These are phyloP conservation scores for Chloroceryle inda DNA, from an alignment of 2,797 vertebrate species.

Conservation along the genomic window DNA sequence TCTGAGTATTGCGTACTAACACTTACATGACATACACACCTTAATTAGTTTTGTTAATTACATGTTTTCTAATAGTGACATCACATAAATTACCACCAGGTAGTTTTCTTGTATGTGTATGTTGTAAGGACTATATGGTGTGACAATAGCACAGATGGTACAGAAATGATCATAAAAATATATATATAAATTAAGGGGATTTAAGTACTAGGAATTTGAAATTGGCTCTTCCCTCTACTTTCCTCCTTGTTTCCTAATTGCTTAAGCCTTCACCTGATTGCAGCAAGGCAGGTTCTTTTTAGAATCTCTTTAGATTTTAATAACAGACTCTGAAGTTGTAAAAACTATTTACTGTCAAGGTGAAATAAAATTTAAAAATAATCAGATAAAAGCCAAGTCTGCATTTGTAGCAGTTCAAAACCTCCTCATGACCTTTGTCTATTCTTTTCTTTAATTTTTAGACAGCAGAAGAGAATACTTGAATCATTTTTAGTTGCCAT, in stretches of 20 bases:
- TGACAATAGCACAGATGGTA: background rate
- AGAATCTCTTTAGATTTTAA: slow-evolving; percentile 19
- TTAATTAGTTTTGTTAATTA: slow-evolving; percentile 45
- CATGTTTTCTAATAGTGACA: background rate
- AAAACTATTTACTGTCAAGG: slow-evolving; percentile 2
- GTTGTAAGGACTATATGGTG: background rate
- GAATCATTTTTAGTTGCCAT: background rate
- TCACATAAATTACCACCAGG: background rate
- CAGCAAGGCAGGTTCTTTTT: slow-evolving; percentile 23
- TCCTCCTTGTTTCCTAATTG: background rate
- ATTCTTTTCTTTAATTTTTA: background rate
- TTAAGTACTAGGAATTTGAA: background rate
- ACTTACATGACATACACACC: background rate
- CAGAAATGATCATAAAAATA: background rate
- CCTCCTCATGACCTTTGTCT: background rate
- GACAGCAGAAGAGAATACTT: background rate
- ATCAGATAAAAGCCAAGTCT: slow-evolving; percentile 42
- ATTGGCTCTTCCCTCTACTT: background rate
- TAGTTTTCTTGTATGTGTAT: background rate
- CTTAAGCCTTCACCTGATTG: background rate
- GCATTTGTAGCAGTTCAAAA: slow-evolving; percentile 25
- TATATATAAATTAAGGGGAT: background rate
- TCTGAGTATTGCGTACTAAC: background rate
- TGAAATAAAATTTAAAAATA: slow-evolving; percentile 51
- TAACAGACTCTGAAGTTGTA: slow-evolving; percentile 31